Base-by-base conservation (phyloP, 2,797 vertebrate species). In the Macroramphosus scolopax region DNA sequence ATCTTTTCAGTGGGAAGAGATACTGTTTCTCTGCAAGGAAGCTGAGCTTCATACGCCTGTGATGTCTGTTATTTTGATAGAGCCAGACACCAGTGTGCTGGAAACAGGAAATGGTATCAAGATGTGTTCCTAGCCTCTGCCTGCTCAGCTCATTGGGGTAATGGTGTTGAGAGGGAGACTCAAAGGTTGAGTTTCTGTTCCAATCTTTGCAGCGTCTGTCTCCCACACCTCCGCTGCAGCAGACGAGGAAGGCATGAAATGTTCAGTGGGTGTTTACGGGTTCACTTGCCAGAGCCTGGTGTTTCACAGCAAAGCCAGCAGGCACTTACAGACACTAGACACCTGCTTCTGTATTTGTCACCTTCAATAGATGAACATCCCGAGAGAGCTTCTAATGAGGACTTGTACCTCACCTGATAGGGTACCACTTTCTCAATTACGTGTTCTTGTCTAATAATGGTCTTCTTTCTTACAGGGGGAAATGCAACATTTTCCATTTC, bases 401-500 rank as follows among this genome's bases (percentile, higher is more conserved):
- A 30, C 37, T 12, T 13, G 6, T 38, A 29, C 29, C 55, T 20
- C 55, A 38, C 40, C 57, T 56, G 55, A 44, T 49, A 26, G 44
- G 16, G 2, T 29, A 33, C 69, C 29, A 39, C 42, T 46, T 75
- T 68, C 41, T 60, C 56, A 60, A 53, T 6, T 56, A 15, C 18
- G 39, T 60, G 45, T 45, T 77, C 62, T 24, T 60, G 11, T 74
- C 54, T 84, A 73, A 85, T 75, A 42, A 55, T 75, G 22, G 50
- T 83, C 51, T 75, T 67, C 48, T 85, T 55, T 81, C 60, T 71
- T 74, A 44, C 87, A 99, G 97, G 87, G 97, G 97, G 77, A 99
- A 99, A 87, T 99, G 97, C 88, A 97, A 95, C 81, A 98, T 99
- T 85, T 95, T 93, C 80, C 97, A 99, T 91, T 99, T 99, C 89